Evolutionary conservation across 2,888 invertebrate species (phyloP), one percentile per base, ranked within the genome.

Genomic region (Coelinius sp.): DNA sequence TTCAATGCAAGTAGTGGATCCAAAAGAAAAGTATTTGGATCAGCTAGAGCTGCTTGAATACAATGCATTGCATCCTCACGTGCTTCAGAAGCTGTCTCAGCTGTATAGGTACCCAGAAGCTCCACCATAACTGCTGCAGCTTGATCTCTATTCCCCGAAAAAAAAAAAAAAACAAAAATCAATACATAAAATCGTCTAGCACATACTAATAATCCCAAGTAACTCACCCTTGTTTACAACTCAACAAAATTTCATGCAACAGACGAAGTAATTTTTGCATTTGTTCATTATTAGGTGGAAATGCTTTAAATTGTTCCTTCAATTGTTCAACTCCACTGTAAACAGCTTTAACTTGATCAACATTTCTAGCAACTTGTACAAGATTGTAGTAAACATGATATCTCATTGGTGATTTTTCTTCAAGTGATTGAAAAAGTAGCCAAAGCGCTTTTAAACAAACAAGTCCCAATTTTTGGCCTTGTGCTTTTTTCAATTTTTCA

Each of bases 121-220:
- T 98, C 98, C 75, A 98, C 94, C 99, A 99, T 99, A 2, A 98
- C 97, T 88, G 97, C 96, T 17, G 97, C 94, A 24, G 97, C 97
- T 81, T 95, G 91, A 85, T 97, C 97, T 88, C 97, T 95, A 86
- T 17, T 89, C 86, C 76, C 81, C 49, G 52, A 49, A 65, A 70
- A 35, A 20, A 59, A 2, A 24, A 52, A 27, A 27, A 17, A 25
- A 73, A 52, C 49, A 67, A 4, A 17, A 52, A 10, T 25, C 1
- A 0, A 44, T 20, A 22, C 35, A 35, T 25, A 41, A 46, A 41
- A 25, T 41, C 1, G 17, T 46, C 38, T 38, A n/a, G n/a, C n/a
- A n/a, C n/a, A n/a, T n/a, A n/a, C n/a, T n/a, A n/a, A n/a, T n/a
- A n/a, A n/a, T 31, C 7, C 7, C 31, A 31, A 5, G 10, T 25